Percentiles rank a stretch among this genome's conserved stretches.
These are phyloP conservation scores for Hippolais icterina DNA, from an alignment of 2,113 vertebrate species.

Conservation along the genomic window DNA sequence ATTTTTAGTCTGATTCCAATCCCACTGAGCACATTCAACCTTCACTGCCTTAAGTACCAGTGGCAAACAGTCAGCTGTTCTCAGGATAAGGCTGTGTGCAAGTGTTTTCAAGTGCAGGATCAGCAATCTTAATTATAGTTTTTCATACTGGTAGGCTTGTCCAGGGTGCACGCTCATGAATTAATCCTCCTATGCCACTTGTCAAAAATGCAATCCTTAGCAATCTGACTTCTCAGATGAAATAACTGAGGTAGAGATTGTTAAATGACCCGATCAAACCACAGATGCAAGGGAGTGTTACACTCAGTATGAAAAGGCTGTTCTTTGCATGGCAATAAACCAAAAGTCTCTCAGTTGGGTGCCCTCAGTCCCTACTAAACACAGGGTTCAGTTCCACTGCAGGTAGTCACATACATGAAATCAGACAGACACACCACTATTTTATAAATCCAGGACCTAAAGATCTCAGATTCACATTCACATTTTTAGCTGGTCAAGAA, in stretches of 20 bases:
- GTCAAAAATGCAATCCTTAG: background rate
- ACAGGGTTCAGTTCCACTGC: background rate
- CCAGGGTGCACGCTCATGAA: background rate
- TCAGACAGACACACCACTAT: background rate
- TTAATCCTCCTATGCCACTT: background rate
- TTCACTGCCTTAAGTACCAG: background rate
- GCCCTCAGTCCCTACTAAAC: background rate
- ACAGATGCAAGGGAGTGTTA: background rate
- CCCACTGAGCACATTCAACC: background rate
- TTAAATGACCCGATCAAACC: background rate
- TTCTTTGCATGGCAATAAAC: background rate
- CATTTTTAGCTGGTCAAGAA: background rate
- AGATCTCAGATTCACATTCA: background rate
- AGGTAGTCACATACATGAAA: background rate
- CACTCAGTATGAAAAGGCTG: background rate
- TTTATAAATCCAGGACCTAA: background rate
- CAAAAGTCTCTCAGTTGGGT: background rate
- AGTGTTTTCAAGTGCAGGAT: background rate
- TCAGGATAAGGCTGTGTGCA: background rate
- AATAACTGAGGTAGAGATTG: background rate
- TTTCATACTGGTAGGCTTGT: background rate
- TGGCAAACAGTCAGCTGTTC: background rate
- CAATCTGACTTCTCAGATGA: background rate
- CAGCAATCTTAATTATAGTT: constrained; percentile 4
- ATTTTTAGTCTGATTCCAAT: background rate